Evolutionary conservation across 2,113 vertebrate species (phyloP), one percentile per base, ranked within the genome.

Genomic region (Empidonax traillii): DNA sequence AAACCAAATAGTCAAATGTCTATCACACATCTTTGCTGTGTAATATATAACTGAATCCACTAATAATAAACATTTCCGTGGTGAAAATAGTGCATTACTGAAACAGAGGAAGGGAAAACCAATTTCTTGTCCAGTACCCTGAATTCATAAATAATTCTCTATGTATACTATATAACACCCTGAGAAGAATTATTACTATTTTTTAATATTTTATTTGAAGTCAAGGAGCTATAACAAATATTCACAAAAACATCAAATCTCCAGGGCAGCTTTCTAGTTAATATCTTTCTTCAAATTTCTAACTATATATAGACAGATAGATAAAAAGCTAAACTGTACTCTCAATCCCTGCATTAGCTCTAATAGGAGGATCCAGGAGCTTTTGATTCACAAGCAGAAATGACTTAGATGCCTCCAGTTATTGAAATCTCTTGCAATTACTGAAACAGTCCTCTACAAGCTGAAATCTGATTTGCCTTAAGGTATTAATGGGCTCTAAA

Each of bases 381-480:
- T 93, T 77, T 88, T 92, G 67, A 62, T 87, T 87, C 43, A 61
- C 46, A 79, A 91, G 46, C 41, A 83, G 71, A 23, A 77, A 58
- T 86, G 25, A 87, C 63, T 95, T 90, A 35, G 55, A 73, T 92
- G 92, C 85, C 63, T 91, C 25, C 27, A 92, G 90, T 93, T 92
- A 90, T 9, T 62, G 46, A 73, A 92, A 53, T 88, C 59, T 88
- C 85, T 74, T 88, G 63, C 88, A 83, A 16, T 90, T 90, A 90
- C 72, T 94, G 88, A 85, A 76, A 66, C 51, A 80, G 90, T 44
- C 82, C 55, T 88, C 63, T 83, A 73, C 44, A 88, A 90, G 37
- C 92, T 92, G 72, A 92, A 96, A 95, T 94, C 82, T 94, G 94
- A 93, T 94, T 96, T 97, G 92, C 59, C 62, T 72, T 83, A 90